A percentile compares a stretch with the other conserved stretches of the same genome.
Evolutionary conservation across 2,113 vertebrate species (phyloP).

Genomic region (Cyphomyrus discorhynchus): DNA sequence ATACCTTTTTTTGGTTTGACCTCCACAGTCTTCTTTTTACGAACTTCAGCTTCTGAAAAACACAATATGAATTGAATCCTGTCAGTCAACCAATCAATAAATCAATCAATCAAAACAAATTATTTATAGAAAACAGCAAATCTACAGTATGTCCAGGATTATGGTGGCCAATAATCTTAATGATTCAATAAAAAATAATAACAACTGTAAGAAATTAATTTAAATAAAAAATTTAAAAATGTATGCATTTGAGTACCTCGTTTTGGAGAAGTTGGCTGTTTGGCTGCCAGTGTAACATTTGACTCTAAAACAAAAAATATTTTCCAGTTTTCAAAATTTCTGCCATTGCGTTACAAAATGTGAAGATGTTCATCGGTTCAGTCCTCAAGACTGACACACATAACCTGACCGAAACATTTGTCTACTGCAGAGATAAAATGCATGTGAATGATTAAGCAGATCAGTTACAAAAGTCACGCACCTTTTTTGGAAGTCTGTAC

Average conservation of each 20-base stretch:
- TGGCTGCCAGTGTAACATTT: background rate
- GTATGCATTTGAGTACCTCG: background rate
- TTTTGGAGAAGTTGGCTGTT: background rate
- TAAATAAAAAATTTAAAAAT: background rate
- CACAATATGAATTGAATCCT: background rate
- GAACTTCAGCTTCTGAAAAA: constrained; percentile 5
- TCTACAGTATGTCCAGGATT: background rate
- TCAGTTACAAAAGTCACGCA: background rate
- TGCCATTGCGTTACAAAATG: background rate
- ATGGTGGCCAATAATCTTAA: background rate
- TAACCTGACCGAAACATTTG: background rate
- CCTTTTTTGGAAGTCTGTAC: background rate
- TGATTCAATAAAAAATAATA: background rate
- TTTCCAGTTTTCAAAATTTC: background rate
- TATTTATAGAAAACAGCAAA: background rate
- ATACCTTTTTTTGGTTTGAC: constrained; percentile 14
- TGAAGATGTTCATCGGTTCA: background rate
- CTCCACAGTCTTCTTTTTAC: background rate
- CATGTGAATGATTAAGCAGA: background rate
- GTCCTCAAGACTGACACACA: background rate
- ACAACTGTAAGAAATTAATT: background rate
- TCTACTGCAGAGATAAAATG: background rate
- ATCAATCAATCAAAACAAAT: background rate
- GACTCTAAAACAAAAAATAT: constrained; percentile 5
- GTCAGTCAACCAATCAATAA: background rate